Base-by-base conservation (phyloP, 2,888 invertebrate species). In the Leptogaster cylindrica region DNA sequence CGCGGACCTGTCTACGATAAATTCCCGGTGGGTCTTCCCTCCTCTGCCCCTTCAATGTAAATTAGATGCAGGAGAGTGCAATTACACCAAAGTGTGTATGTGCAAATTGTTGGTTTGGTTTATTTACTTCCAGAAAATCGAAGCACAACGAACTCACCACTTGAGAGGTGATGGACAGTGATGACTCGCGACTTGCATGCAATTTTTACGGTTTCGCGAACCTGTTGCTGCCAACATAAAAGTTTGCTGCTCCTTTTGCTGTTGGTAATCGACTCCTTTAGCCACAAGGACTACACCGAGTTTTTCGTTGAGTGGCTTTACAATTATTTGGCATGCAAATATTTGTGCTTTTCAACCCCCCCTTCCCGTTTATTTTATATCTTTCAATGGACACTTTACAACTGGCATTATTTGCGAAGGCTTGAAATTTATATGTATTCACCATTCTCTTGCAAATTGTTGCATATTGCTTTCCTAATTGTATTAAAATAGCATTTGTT, bases 151-250 rank as follows among this genome's bases (percentile, higher is more conserved):
- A 8, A 7, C 31, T 31, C 31, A 55, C 55, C 27, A 33, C 55
- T 55, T 55, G 36, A 8, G 23, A 8, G 18, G 3, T 55, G 55
- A 55, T 55, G 55, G 55, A 55, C 55, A 55, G 23, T 39, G 55
- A 55, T 55, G 55, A 55, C 55, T 55, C 25, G 48, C 23, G 25
- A 48, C 48, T 48, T 39, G 55, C 55, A 39, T 55, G 55, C 55
- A 55, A 55, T 36, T 55, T 55, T 55, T 36, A 55, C 36, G 55
- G 36, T 55, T 39, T 36, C 33, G 8, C 8, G 23, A 55, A 39
- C 55, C 55, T 36, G 55, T 55, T 55, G 55, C 36, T 6, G 55
- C 33, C 55, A 55, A n/a, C 27, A 20, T 39, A 7, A 23, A 52
- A 55, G 36, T 55, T 39, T 46, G 20, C 46, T 25, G 46, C 8